These are phyloP conservation scores for Drosophila pachea DNA, from an alignment of 1,140 invertebrate genomes.

Conservation along the genomic window DNA sequence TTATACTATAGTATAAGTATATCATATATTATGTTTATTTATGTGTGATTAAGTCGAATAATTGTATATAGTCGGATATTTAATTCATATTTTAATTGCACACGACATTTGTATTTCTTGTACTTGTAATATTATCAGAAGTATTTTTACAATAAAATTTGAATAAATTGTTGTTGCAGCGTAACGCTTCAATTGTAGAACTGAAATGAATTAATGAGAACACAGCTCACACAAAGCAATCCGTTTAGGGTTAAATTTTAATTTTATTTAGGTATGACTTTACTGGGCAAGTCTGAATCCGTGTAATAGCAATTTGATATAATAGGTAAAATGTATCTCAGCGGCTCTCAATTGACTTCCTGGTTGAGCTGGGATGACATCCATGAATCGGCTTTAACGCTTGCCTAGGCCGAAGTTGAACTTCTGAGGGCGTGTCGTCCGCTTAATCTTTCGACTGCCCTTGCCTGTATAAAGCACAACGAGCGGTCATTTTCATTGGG, in stretches of 20 bases:
- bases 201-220: conserved; percentile 27
- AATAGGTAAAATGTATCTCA: conserved; percentile 17
- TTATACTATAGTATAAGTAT: too few relatives aligned
- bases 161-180: conserved; percentile 41
- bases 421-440: conserved; percentile 60
- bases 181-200: conserved; percentile 33
- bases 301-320: conserved; percentile 32
- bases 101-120: conserved; percentile 33
- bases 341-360: conserved; percentile 37
- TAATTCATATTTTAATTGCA: conserved; percentile 62
- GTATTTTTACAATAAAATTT: conserved; percentile 35
- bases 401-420: conserved; percentile 74
- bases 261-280: conserved; percentile 38
- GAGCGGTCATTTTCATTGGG: background rate
- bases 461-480: conserved; percentile 32
- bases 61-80: conserved; percentile 54
- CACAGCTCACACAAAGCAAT: conserved; percentile 34
- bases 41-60: conserved; percentile 63
- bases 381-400: conserved; percentile 50
- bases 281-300: conserved; percentile 32
- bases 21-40: conserved; percentile 37
- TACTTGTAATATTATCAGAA: conserved; percentile 2
- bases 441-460: conserved; percentile 50
- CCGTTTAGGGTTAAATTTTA: conserved; percentile 46
- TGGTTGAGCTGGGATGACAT: conserved; percentile 42